These are phyloP conservation scores for Leucozona laternaria DNA, from an alignment of 2,888 invertebrate species.

Conservation along the genomic window DNA sequence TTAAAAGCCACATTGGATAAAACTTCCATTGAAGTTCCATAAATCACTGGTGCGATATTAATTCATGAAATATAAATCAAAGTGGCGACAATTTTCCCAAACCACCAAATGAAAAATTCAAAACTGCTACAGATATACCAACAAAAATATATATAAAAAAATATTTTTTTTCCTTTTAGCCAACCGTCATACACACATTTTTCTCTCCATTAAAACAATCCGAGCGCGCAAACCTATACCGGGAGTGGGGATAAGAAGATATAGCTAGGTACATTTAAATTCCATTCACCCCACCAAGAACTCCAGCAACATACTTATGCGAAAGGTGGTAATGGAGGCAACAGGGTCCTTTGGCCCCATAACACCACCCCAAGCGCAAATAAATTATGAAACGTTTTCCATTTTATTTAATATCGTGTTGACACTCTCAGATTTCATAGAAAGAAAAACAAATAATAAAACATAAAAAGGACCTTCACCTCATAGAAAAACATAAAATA, in stretches of 20 bases:
- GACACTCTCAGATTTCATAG: constrained; percentile 62
- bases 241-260: not conserved
- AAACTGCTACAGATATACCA: constrained; percentile 16
- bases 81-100: constrained; percentile 62
- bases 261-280: constrained; percentile 42
- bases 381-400: constrained; percentile 74
- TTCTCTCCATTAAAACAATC: constrained; percentile 67
- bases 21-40: constrained; percentile 34
- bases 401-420: constrained; percentile 75
- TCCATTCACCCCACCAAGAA: constrained; percentile 45
- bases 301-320: constrained; percentile 18
- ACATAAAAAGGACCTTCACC: constrained; percentile 65
- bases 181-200: constrained; percentile 43
- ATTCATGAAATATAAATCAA: constrained; percentile 73
- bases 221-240: constrained; percentile 2
- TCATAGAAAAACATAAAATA: not conserved
- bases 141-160: not conserved
- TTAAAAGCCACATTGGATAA: constrained; percentile 14
- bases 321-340: constrained; percentile 8
- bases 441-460: constrained; percentile 24
- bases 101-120: constrained; percentile 74
- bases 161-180: not conserved
- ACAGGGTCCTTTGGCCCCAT: not conserved
- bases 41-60: constrained; percentile 62
- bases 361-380: constrained; percentile 35